These are phyloP conservation scores for Drosophila mettleri DNA, from an alignment of 2,888 invertebrate species.

Conservation along the genomic window DNA sequence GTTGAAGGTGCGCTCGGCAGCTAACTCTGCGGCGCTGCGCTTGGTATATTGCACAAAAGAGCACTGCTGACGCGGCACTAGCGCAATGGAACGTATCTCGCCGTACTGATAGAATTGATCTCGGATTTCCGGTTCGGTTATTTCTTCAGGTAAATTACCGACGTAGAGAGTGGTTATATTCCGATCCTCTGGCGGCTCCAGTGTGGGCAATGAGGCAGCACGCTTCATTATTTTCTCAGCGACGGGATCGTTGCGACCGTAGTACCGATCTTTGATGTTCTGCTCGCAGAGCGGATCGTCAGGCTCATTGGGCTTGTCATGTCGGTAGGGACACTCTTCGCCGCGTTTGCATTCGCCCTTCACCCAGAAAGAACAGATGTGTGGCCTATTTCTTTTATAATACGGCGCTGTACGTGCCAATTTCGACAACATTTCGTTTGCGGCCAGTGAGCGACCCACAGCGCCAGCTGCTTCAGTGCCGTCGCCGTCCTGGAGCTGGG, in stretches of 20 bases:
- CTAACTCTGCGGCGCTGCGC: slow-evolving; percentile 94
- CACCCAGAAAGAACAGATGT: slow-evolving; percentile 98
- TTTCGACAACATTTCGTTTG: slow-evolving; percentile 92
- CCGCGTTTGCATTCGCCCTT: slow-evolving; percentile 97
- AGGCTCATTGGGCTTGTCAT: slow-evolving; percentile 97
- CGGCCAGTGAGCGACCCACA: slow-evolving; percentile 89
- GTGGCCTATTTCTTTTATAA: slow-evolving; percentile 95
- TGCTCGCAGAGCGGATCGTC: slow-evolving; percentile 97
- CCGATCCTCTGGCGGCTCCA: slow-evolving; percentile 98
- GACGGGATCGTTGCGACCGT: slow-evolving; percentile 96
- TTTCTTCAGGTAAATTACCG: slow-evolving; percentile 95
- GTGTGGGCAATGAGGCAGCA: slow-evolving; percentile 96
- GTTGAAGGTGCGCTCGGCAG: slow-evolving; percentile 98
- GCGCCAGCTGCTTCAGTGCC: slow-evolving; percentile 87
- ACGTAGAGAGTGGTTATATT: slow-evolving; percentile 98
- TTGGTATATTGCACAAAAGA: slow-evolving; percentile 98
- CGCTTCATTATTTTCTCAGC: slow-evolving; percentile 95
- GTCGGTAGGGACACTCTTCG: slow-evolving; percentile 97
- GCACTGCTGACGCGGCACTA: slow-evolving; percentile 97
- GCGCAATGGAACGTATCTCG: slow-evolving; percentile 96
- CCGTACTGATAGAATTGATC: slow-evolving; percentile 99
- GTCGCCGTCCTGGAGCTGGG: slow-evolving; percentile 87
- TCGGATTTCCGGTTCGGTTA: slow-evolving; percentile 95
- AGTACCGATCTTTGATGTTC: slow-evolving; percentile 95
- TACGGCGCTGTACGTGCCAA: slow-evolving; percentile 95